Evolutionary conservation across 2,888 invertebrate genomes (phyloP), one percentile per base, ranked within the genome.

Genomic region (Tenthredo notha): DNA sequence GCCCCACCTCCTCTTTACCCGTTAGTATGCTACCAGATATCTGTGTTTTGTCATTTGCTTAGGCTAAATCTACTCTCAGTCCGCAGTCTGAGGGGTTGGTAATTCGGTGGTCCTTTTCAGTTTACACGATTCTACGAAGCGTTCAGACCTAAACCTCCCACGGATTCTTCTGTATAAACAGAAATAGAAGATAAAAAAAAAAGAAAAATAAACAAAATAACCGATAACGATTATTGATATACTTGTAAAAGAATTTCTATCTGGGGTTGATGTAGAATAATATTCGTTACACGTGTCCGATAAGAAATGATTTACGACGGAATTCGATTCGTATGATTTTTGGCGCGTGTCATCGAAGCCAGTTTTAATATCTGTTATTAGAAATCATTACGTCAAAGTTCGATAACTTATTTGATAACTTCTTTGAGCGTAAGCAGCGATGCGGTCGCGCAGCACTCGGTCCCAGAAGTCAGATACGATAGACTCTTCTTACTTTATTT

Each of bases 41-140:
- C 88, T 88, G 87, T 89, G 90, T 92, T 92, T 92, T 91, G 92
- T 92, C 92, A 91, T 92, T 92, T 91, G 89, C 90, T 92, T 90
- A 90, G 90, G 89, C 90, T 90, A 90, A 91, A 92, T 92, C 90
- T 90, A 87, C 88, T 89, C 87, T 33, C 67, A 89, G 88, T 87
- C 87, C 77, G 33, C 87, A 86, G 87, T 85, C 86, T 87, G 86
- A 89, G 89, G 89, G 89, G 88, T 87, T 86, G 88, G 86, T 88
- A 85, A 87, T 88, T 87, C 85, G 84, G 86, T 87, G 88, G 87
- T 88, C 88, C 88, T 88, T 87, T 37, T 29, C 65, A 61, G 61
- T 61, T 80, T 85, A 87, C 87, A 88, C 88, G 86, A 85, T 86
- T 86, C 43, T 7, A 54, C 47, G 15, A 33, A 54, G 9, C 77